Conservation (phyloP, 2,797 vertebrate species). For the Chelonia mydas region DNA sequence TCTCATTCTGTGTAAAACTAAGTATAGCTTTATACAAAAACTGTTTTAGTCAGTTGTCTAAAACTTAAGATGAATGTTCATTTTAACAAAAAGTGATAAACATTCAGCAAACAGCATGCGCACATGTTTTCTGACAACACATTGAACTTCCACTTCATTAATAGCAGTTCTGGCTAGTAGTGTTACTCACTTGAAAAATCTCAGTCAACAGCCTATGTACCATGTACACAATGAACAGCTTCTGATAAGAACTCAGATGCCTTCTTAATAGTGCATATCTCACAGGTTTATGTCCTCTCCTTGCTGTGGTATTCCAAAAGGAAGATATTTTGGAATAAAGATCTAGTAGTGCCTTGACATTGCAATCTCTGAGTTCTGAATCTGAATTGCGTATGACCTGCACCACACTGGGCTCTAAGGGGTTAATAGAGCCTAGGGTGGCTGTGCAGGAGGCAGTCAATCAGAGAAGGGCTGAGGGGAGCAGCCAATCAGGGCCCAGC, state of each 20-base stretch:
- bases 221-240: not conserved
- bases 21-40: slow-evolving; percentile 1
- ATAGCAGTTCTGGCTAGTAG: not conserved
- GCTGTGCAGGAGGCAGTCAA: too few species aligned
- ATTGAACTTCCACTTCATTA: not conserved
- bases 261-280: too few species aligned
- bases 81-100: not conserved
- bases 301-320: too few species aligned
- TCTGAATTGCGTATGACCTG: too few species aligned
- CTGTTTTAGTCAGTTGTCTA: not conserved
- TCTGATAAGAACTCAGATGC: not conserved
- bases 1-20: not conserved
- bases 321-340: too few species aligned
- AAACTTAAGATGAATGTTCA: not conserved
- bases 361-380: too few species aligned
- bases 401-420: too few species aligned
- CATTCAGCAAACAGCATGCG: not conserved
- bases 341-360: too few species aligned
- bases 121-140: not conserved
- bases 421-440: too few species aligned
- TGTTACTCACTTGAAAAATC: not conserved
- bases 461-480: too few species aligned
- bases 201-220: not conserved
- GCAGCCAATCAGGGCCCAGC: too few species aligned
- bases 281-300: too few species aligned